These are phyloP conservation scores for Myotis planiceps DNA, from an alignment of 2,797 vertebrate species.

Conservation along the genomic window DNA sequence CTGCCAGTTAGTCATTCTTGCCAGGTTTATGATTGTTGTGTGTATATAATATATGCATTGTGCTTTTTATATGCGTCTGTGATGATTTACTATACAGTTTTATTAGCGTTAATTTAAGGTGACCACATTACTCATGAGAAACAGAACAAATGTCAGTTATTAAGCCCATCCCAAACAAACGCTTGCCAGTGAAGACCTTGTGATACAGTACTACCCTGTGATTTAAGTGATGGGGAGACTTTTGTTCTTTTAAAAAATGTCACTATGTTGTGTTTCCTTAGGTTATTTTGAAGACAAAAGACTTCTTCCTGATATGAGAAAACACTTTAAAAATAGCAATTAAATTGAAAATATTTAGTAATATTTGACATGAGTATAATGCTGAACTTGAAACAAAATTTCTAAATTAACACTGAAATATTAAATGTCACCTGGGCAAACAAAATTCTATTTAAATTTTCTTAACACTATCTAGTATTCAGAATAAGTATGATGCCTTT, in stretches of 20 bases:
- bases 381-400: constrained; percentile 36
- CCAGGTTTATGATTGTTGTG: constrained; percentile 48
- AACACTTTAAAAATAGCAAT: neutral
- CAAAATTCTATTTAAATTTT: constrained; percentile 17
- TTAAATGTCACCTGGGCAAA: neutral
- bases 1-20: constrained; percentile 48
- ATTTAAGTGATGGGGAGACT: constrained; percentile 11
- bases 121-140: constrained; percentile 52
- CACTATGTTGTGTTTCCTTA: neutral
- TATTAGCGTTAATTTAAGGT: constrained; percentile 54
- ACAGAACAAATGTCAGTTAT: constrained; percentile 37
- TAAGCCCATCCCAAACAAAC: constrained; percentile 29
- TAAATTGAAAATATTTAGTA: neutral
- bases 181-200: neutral
- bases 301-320: neutral
- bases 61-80: constrained; percentile 36
- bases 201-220: neutral
- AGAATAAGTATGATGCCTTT: neutral
- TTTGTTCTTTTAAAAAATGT: neutral
- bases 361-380: neutral
- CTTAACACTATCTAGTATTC: neutral
- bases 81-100: neutral
- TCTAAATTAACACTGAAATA: neutral
- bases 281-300: neutral
- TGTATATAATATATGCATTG: neutral